phyloP scores from a whole-genome alignment of 1,140 invertebrate genomes.

The Acromyrmex charruanus region DNA sequence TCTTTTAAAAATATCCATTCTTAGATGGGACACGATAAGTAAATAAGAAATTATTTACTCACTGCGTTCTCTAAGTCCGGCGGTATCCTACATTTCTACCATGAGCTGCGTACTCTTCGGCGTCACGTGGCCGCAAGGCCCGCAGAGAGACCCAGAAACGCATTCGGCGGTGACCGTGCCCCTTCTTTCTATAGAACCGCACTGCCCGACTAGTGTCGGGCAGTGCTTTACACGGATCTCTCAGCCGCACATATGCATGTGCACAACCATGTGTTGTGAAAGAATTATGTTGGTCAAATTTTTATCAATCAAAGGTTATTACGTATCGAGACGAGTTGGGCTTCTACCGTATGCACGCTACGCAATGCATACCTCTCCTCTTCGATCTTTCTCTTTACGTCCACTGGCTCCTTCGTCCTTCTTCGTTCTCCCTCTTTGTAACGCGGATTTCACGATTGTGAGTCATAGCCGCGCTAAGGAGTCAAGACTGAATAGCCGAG shows the following conservation, averaged over 20 bases:
- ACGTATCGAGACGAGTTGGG: slow-evolving; percentile 66
- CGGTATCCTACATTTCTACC: background rate
- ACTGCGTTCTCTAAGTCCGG: background rate
- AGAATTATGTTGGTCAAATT: slow-evolving; percentile 81
- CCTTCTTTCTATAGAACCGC: background rate
- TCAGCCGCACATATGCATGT: slow-evolving; percentile 64
- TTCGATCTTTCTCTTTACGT: slow-evolving; percentile 29
- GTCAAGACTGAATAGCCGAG: slow-evolving; percentile 62
- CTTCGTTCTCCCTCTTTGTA: slow-evolving; percentile 28
- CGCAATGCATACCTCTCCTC: background rate
- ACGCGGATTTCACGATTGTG: slow-evolving; percentile 59
- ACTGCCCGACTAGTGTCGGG: slow-evolving; percentile 25
- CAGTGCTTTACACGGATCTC: slow-evolving; percentile 66
- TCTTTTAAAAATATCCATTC: too few species aligned
- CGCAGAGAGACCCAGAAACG: slow-evolving; percentile 42
- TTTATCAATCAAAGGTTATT: slow-evolving; percentile 82
- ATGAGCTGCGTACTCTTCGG: background rate
- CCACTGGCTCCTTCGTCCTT: background rate
- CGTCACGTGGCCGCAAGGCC: background rate
- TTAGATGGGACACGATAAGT: too few species aligned
- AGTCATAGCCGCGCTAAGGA: slow-evolving; percentile 70
- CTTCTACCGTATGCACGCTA: slow-evolving; percentile 45
- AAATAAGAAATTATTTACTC: background rate
- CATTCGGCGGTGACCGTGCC: slow-evolving; percentile 9
- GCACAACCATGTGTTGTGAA: slow-evolving; percentile 77